Conservation (phyloP, 2,888 invertebrate species). For the Hyles lineata region DNA sequence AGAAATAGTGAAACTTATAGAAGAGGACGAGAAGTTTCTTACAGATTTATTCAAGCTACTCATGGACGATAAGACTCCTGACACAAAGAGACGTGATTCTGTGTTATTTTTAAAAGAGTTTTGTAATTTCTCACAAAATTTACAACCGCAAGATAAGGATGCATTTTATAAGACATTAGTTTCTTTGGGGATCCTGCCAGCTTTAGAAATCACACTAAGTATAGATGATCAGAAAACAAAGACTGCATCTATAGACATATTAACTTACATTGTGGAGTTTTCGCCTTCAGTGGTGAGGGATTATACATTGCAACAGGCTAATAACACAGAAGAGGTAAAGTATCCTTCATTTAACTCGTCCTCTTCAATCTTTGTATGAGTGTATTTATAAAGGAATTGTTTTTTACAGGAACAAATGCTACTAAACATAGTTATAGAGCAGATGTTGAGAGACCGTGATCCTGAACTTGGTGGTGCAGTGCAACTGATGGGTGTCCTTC, state of each 20-base stretch:
- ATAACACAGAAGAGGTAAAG: slow-evolving; percentile 93
- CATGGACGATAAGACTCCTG: slow-evolving; percentile 94
- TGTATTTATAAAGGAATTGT: neutral
- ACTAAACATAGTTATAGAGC: slow-evolving; percentile 98
- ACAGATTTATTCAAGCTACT: slow-evolving; percentile 97
- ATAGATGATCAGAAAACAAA: slow-evolving; percentile 97
- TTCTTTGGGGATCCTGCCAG: slow-evolving; percentile 93
- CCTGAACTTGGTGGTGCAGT: slow-evolving; percentile 99
- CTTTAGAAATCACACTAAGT: slow-evolving; percentile 95
- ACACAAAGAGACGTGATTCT: slow-evolving; percentile 94
- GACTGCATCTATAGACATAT: slow-evolving; percentile 98
- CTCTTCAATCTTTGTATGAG: neutral
- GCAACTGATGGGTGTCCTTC: slow-evolving; percentile 97
- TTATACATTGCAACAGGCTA: slow-evolving; percentile 96
- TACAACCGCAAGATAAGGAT: slow-evolving; percentile 98
- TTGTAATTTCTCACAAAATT: slow-evolving; percentile 99
- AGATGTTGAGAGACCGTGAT: slow-evolving; percentile 98
- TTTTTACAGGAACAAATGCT: slow-evolving; percentile 94
- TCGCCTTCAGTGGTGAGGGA: slow-evolving; percentile 98
- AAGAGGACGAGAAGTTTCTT: slow-evolving; percentile 99
- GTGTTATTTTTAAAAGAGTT: slow-evolving; percentile 99
- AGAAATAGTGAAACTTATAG: slow-evolving; percentile 98
- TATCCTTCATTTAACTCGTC: neutral
- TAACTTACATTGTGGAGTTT: slow-evolving; percentile 99
- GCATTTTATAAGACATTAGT: slow-evolving; percentile 98